phyloP scores from a whole-genome alignment of 2,888 invertebrate genomes.

The Halictus quadricinctus region DNA sequence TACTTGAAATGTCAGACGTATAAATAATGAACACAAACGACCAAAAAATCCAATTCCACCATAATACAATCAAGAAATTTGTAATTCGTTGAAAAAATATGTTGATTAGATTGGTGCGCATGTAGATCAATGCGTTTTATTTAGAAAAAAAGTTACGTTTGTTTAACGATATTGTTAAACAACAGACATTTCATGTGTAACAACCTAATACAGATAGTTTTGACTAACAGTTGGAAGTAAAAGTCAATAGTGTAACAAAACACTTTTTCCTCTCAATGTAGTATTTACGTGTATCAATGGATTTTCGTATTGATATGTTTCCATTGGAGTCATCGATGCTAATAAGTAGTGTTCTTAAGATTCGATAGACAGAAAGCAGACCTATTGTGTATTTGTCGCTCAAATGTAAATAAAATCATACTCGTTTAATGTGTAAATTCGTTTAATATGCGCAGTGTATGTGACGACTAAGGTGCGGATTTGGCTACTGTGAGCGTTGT shows the following conservation, averaged over 20 bases:
- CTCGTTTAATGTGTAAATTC: slow-evolving; percentile 72
- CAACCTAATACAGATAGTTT: neutral
- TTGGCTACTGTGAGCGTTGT: slow-evolving; percentile 32
- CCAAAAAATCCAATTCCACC: too few species aligned
- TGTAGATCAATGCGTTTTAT: neutral
- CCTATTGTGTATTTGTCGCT: slow-evolving; percentile 74
- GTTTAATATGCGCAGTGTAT: slow-evolving; percentile 60
- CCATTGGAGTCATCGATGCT: slow-evolving; percentile 55
- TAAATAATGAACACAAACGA: too few species aligned
- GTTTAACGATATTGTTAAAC: neutral
- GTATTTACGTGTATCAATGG: slow-evolving; percentile 15
- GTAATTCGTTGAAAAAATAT: too few species aligned
- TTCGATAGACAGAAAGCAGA: slow-evolving; percentile 59
- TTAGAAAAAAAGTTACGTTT: neutral
- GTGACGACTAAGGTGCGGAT: slow-evolving; percentile 45
- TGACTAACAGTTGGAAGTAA: neutral
- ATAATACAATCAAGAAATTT: too few species aligned
- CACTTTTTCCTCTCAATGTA: neutral
- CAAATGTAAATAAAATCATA: slow-evolving; percentile 76
- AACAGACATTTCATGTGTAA: neutral
- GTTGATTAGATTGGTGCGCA: neutral
- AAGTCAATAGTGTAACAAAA: neutral
- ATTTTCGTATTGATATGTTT: slow-evolving; percentile 50
- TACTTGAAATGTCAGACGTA: too few species aligned
- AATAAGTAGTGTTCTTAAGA: slow-evolving; percentile 66